phyloP scores from a whole-genome alignment of 2,113 vertebrate genomes.

The Fulmarus glacialis region DNA sequence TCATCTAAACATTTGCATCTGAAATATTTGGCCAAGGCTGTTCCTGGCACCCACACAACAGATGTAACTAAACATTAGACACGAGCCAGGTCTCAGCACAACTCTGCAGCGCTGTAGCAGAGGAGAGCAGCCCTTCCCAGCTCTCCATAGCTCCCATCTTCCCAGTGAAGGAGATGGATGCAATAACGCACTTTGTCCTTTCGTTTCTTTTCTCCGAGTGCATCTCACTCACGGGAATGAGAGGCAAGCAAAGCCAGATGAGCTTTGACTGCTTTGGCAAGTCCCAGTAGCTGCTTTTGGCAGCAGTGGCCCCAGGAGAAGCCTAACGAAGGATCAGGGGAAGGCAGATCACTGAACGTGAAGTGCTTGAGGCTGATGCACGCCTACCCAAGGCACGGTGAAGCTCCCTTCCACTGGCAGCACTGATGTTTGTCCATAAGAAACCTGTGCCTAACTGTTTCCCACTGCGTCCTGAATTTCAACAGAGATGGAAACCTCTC shows the following conservation, averaged over 20 bases:
- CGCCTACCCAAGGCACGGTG: rapidly evolving
- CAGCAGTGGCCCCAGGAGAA: not conserved
- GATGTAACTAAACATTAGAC: not conserved
- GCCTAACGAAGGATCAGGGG: not conserved
- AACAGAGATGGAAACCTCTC: not conserved
- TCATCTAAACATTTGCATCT: not conserved
- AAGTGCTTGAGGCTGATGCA: not conserved
- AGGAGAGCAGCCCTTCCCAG: not conserved
- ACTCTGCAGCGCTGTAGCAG: rapidly evolving
- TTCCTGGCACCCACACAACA: not conserved
- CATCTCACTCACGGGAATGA: rapidly evolving
- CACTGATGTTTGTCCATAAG: not conserved
- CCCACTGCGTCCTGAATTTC: not conserved
- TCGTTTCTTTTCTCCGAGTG: not conserved
- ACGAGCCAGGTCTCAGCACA: not conserved
- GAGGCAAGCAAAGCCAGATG: rapidly evolving
- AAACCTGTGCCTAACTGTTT: not conserved
- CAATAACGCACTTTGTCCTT: not conserved
- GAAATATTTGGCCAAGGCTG: not conserved
- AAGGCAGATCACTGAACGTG: not conserved
- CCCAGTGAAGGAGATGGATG: not conserved
- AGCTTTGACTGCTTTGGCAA: not conserved
- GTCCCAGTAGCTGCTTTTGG: not conserved
- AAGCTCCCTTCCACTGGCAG: not conserved
- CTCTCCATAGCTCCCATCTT: not conserved